phyloP scores from a whole-genome alignment of 2,888 invertebrate genomes.

The Eustalomyia histrio region DNA sequence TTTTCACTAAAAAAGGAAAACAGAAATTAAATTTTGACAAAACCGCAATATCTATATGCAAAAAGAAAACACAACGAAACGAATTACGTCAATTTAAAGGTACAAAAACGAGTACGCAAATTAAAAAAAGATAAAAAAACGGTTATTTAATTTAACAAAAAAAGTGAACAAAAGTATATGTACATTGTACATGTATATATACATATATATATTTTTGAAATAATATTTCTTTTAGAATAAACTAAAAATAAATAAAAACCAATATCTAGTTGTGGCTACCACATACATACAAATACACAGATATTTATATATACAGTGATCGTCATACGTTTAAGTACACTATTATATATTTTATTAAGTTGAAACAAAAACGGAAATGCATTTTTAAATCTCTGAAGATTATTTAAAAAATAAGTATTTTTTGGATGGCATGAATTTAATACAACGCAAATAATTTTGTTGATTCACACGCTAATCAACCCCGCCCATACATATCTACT shows the following conservation, averaged over 20 bases:
- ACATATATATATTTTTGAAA: not conserved
- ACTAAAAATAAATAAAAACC: not conserved
- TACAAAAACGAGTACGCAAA: slow-evolving; percentile 39
- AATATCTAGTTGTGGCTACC: not conserved
- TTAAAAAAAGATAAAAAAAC: slow-evolving; percentile 30
- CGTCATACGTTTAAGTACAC: not conserved
- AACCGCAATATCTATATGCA: slow-evolving; percentile 38
- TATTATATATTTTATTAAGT: no score
- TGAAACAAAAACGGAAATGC: no score
- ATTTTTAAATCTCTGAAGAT: no score
- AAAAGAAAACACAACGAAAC: slow-evolving; percentile 63
- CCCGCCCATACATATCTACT: no score
- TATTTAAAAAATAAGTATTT: no score
- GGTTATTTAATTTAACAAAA: slow-evolving; percentile 60
- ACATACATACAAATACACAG: slow-evolving; percentile 3
- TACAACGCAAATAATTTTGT: no score
- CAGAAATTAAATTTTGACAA: slow-evolving; percentile 38
- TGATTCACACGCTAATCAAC: no score
- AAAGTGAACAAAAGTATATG: slow-evolving; percentile 60
- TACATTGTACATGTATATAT: no score
- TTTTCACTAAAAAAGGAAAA: slow-evolving; percentile 52
- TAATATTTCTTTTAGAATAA: not conserved
- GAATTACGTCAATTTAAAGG: slow-evolving; percentile 61
- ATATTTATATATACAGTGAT: slow-evolving; percentile 32
- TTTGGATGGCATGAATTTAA: no score